A percentile compares a stretch with the other conserved stretches of the same genome.
These are phyloP conservation scores for Calliscelio sp. DNA, from an alignment of 2,888 invertebrate species.

Conservation along the genomic window DNA sequence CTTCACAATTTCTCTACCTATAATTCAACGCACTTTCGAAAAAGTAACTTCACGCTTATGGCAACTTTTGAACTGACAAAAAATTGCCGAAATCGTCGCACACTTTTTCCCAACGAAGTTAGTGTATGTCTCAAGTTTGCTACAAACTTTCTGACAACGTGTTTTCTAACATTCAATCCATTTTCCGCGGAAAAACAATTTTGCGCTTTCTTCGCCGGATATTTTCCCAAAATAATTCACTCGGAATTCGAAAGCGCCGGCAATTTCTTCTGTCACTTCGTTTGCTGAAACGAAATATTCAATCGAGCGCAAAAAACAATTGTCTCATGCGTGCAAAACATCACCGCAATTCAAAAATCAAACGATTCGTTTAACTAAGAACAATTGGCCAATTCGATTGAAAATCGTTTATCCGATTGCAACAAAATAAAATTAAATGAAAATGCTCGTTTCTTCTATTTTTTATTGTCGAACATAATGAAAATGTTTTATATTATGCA, in stretches of 20 bases:
- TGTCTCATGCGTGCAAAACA: neutral
- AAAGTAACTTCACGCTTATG: neutral
- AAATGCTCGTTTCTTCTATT: no score
- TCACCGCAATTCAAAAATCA: neutral
- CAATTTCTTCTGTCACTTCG: neutral
- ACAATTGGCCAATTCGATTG: neutral
- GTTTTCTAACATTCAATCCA: constrained; percentile 10
- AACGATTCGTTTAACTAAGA: neutral
- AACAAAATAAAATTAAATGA: no score
- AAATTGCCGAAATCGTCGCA: neutral
- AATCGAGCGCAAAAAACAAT: neutral
- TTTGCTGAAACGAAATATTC: constrained; percentile 5
- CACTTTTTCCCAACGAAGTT: neutral
- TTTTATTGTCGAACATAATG: no score
- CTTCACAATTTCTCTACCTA: neutral
- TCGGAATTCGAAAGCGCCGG: constrained; percentile 8
- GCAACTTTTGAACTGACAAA: neutral
- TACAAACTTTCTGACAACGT: constrained; percentile 20
- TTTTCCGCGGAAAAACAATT: constrained; percentile 15
- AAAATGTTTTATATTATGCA: no score
- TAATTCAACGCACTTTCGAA: constrained; percentile 9
- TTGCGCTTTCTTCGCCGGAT: neutral
- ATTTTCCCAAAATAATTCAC: constrained; percentile 27
- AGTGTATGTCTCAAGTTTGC: neutral
- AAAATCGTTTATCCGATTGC: no score